Base-by-base conservation (phyloP, 1,140 invertebrate genomes). In the Apis florea region DNA sequence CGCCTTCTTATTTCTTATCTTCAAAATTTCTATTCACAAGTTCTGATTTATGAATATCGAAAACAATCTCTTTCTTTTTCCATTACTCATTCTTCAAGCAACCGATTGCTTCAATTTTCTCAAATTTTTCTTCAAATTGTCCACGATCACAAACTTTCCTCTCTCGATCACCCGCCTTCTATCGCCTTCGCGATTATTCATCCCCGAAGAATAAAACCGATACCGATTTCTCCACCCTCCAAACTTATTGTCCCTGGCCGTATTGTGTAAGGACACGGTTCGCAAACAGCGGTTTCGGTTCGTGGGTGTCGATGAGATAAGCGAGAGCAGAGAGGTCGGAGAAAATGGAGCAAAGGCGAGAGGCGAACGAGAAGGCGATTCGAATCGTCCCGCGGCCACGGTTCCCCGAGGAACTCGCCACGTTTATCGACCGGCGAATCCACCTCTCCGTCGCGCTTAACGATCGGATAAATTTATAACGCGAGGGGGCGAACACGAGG, bases 271-370 rank as follows among this genome's bases (percentile, higher is more conserved):
- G 63, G 40, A 58, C 53, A 67, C 71, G 9, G 8, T 66, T 75
- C 63, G 79, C 72, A 61, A 40, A 66, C 70, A 61, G 17, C 79
- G 64, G 40, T 71, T n/a, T 47, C 47, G 26, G 49, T 69, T 76
- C 54, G 79, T 82, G 73, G 73, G 83, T 81, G 84, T 79, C 76
- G 82, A 85, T 79, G 75, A 84, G 83, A 85, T 84, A 85, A 85
- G 81, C 59, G 31, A 19, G 54, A n/a, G 61, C 19, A 9, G 10
- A 31, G 24, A 31, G 56, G 31, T 6, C n/a, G 59, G 47, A 67
- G 77, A 79, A 79, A 79, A 79, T 79, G 77, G 77, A 79, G 71
- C 79, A 75, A 81, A 71, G 61, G 15, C 49, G 67, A 21, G 19
- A 11, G 10, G 31, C n/a, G 31, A 47, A 66, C 31, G 64, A n/a